Evolutionary conservation across 2,113 vertebrate species (phyloP), one percentile per base, ranked within the genome.

Genomic region (Eurypyga helias): DNA sequence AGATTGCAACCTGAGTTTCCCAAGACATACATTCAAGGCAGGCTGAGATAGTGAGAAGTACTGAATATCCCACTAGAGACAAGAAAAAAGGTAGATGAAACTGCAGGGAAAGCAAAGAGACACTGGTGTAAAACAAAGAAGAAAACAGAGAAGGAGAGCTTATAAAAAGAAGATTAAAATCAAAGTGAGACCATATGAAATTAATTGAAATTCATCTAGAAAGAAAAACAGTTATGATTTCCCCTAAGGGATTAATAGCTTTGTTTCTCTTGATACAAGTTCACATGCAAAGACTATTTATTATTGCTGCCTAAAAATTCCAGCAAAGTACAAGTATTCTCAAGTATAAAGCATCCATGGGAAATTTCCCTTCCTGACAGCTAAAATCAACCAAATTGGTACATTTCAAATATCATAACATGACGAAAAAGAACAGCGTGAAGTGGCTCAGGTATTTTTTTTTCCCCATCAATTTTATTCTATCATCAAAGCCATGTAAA

Each of bases 221-320:
- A 94, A 87, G 76, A 31, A 81, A 89, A 92, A 77, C 49, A 51
- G 38, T 89, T 92, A 91, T 71, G n/a, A 83, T 33, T 96, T 81
- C 89, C 84, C 75, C 54, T 81, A 95, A 96, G 87, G 66, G 81
- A 94, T 95, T 93, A 93, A 71, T 85, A 85, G 65, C 36, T 79
- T 51, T 90, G 31, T 91, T 94, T 85, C 78, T 93, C 78, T 94
- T 95, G 73, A 93, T 91, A 45, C 52, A 93, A 96, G 93, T 94
- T 96, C 93, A 95, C 93, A 97, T 57, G 49, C 83, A 84, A 93
- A 83, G 83, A 82, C 43, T 95, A 93, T 97, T 96, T 97, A 95
- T 97, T 97, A 92, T 96, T 96, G 83, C 91, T 97, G 77, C 77
- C 80, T 92, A 95, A 92, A 95, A 95, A 87, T 72, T 93, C 90